Evolutionary conservation across 2,888 invertebrate genomes (phyloP).

Genomic region (Lapara coniferarum): DNA sequence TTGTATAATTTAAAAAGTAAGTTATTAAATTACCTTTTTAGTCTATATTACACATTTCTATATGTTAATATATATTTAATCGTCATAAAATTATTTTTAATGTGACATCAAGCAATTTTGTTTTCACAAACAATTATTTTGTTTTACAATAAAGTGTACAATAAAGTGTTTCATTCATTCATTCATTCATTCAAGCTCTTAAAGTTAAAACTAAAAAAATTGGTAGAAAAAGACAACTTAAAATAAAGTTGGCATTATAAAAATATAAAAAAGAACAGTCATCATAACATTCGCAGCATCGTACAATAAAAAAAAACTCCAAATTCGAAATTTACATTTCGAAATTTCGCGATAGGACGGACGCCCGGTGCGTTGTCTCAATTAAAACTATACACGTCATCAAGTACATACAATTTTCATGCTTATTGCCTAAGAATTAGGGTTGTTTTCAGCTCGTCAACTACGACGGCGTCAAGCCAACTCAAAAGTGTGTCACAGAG

Average conservation of each 20-base stretch:
- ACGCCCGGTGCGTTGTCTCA: constrained; percentile 63
- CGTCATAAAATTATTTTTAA: no score
- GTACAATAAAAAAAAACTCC: constrained; percentile 51
- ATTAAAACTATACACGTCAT: constrained; percentile 54
- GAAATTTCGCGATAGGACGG: constrained; percentile 69
- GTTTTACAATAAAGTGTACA: no score
- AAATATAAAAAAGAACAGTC: constrained; percentile 9
- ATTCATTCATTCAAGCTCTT: no score
- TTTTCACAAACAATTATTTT: no score
- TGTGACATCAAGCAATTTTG: no score
- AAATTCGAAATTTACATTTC: constrained; percentile 74
- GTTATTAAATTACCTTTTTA: no score
- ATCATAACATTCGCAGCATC: constrained; percentile 26
- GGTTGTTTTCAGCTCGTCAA: constrained; percentile 54
- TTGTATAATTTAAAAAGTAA: no score
- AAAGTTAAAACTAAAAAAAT: no score
- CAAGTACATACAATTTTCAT: constrained; percentile 33
- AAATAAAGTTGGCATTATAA: not conserved
- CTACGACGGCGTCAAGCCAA: constrained; percentile 75
- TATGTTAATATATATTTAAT: not conserved
- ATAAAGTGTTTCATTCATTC: no score
- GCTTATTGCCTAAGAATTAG: constrained; percentile 43
- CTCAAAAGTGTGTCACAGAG: constrained; percentile 81
- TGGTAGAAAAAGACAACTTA: not conserved
- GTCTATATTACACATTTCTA: not conserved